A percentile compares a stretch with the other conserved stretches of the same genome.
Evolutionary conservation across 2,888 invertebrate genomes (phyloP).

Genomic region (Protonemura montana): DNA sequence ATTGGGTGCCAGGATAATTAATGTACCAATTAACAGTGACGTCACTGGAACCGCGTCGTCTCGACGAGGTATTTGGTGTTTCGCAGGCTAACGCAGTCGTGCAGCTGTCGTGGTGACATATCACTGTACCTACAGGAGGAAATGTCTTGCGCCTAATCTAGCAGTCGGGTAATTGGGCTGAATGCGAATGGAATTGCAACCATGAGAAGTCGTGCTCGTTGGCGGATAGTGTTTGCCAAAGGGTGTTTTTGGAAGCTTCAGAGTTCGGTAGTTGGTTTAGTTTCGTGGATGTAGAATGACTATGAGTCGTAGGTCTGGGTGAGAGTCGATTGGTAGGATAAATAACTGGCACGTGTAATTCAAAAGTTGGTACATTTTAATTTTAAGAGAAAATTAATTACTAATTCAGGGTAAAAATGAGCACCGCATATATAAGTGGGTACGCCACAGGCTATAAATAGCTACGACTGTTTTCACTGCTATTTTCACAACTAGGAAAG

Average conservation of each 20-base stretch:
- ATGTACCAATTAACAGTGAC: constrained; percentile 49
- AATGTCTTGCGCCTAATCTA: neutral
- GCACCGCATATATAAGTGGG: too few relatives aligned
- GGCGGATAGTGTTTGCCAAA: neutral
- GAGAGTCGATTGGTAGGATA: too few relatives aligned
- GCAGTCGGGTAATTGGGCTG: neutral
- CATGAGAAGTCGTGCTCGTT: neutral
- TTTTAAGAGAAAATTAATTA: too few relatives aligned
- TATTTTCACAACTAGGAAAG: too few relatives aligned
- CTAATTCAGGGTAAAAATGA: too few relatives aligned
- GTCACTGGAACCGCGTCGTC: constrained; percentile 39
- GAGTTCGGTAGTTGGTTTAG: too few relatives aligned
- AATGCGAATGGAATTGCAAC: neutral
- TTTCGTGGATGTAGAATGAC: too few relatives aligned
- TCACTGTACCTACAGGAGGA: neutral
- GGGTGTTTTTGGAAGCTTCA: neutral
- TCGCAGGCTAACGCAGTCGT: neutral
- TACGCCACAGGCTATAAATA: too few relatives aligned
- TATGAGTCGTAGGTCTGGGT: too few relatives aligned
- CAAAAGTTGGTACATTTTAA: too few relatives aligned
- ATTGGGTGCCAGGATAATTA: constrained; percentile 49
- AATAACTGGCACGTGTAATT: too few relatives aligned
- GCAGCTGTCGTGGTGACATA: neutral
- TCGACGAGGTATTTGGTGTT: constrained; percentile 27
- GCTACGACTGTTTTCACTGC: too few relatives aligned